Percentiles rank a stretch among this genome's conserved stretches.
phyloP scores from a whole-genome alignment of 2,797 vertebrate species.

The Hippocampus kuda region DNA sequence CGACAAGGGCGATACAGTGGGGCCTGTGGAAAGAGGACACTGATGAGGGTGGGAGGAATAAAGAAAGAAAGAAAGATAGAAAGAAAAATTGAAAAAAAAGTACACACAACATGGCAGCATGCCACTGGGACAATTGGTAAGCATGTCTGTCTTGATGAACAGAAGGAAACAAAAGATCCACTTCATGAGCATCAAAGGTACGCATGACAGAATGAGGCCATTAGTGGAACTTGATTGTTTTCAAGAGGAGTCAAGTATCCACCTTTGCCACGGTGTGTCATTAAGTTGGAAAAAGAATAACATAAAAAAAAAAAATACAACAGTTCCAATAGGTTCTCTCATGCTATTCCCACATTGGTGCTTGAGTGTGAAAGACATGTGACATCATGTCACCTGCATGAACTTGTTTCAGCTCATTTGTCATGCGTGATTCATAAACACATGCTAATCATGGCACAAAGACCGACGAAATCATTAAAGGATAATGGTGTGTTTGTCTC shows the following conservation, averaged over 20 bases:
- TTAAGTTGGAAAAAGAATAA: neutral
- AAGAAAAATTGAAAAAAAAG: neutral
- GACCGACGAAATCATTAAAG: neutral
- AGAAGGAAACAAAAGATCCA: neutral
- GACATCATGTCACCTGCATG: neutral
- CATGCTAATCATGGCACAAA: neutral
- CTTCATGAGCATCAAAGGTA: neutral
- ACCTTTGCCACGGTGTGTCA: neutral
- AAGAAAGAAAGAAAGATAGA: neutral
- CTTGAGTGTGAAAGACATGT: neutral
- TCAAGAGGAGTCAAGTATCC: neutral
- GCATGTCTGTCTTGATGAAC: neutral
- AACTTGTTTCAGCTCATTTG: neutral
- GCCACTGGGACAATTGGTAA: neutral
- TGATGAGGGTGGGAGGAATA: neutral
- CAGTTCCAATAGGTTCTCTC: neutral
- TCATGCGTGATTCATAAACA: neutral
- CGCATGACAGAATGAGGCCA: neutral
- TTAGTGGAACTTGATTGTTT: neutral
- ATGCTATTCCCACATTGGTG: neutral
- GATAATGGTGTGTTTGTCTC: constrained; percentile 1
- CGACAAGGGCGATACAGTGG: neutral
- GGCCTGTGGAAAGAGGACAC: constrained; percentile 31
- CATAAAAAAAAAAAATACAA: neutral
- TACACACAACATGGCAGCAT: too few species aligned